A percentile compares a stretch with the other conserved stretches of the same genome.
phyloP scores from a whole-genome alignment of 2,113 vertebrate genomes.

The Patagioenas fasciata region DNA sequence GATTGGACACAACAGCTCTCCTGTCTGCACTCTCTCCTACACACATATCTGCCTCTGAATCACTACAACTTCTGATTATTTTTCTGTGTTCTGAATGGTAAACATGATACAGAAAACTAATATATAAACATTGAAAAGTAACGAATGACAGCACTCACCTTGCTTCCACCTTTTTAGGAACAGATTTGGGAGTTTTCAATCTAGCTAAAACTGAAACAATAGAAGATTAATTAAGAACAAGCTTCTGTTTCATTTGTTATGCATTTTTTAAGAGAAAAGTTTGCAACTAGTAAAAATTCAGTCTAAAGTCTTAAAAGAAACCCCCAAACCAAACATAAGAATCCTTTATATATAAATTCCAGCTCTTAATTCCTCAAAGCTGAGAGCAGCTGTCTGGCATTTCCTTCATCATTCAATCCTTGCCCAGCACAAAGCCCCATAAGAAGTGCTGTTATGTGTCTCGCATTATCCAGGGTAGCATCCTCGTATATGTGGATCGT shows the following conservation, averaged over 20 bases:
- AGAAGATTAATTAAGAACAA: background rate
- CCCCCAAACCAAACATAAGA: background rate
- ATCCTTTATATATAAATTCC: background rate
- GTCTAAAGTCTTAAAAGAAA: background rate
- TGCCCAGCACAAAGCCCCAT: background rate
- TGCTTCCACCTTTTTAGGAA: background rate
- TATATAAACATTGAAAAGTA: background rate
- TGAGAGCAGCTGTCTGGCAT: background rate
- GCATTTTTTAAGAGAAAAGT: background rate
- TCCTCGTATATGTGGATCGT: background rate
- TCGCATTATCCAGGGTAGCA: background rate
- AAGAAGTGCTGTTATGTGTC: background rate
- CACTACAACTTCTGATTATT: background rate
- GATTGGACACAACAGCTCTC: background rate
- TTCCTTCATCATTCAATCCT: background rate
- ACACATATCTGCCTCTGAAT: fast-evolving
- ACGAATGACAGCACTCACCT: slow-evolving; percentile 44
- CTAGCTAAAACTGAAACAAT: slow-evolving; percentile 57
- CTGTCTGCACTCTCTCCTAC: background rate
- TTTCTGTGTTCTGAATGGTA: background rate
- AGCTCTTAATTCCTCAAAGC: background rate
- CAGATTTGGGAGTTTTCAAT: slow-evolving; percentile 39
- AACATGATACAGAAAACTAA: background rate
- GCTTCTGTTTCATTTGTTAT: background rate
- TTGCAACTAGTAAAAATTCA: background rate